Evolutionary conservation across 1,140 invertebrate species (phyloP).

Genomic region (Scaptomyza graminum): DNA sequence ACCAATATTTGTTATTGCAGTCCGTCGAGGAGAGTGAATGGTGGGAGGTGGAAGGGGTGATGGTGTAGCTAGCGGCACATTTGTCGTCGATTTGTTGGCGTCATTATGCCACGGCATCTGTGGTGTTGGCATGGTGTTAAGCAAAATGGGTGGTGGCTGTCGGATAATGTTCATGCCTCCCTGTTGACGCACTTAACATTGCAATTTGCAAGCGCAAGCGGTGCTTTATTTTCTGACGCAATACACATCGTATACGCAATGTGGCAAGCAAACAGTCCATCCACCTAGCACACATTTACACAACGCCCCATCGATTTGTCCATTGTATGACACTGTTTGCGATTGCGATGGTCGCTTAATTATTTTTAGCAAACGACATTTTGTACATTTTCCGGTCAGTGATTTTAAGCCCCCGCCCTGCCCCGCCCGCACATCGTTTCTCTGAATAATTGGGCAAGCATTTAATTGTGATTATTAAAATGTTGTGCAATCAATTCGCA

Average conservation of each 20-base stretch:
- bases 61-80: constrained; percentile 39
- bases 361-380: constrained; percentile 59
- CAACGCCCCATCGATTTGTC: constrained; percentile 36
- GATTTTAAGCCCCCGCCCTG: too few species aligned
- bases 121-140: constrained; percentile 16
- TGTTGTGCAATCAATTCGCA: constrained; percentile 42
- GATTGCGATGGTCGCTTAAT: constrained; percentile 59
- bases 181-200: constrained; percentile 61
- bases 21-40: not conserved
- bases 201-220: constrained; percentile 68
- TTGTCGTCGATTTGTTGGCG: constrained; percentile 76
- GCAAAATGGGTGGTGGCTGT: not conserved
- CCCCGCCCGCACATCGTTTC: not conserved
- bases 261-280: constrained; percentile 51
- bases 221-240: constrained; percentile 47
- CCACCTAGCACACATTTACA: constrained; percentile 29
- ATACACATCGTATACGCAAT: constrained; percentile 58
- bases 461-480: constrained; percentile 61
- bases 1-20: constrained; percentile 75
- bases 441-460: constrained; percentile 20
- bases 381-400: constrained; percentile 22
- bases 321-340: constrained; percentile 55
- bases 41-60: too few species aligned
- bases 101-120: constrained; percentile 57
- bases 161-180: constrained; percentile 26